Evolutionary conservation across 2,113 vertebrate genomes (phyloP), one percentile per base, ranked within the genome.

Genomic region (Conger conger): DNA sequence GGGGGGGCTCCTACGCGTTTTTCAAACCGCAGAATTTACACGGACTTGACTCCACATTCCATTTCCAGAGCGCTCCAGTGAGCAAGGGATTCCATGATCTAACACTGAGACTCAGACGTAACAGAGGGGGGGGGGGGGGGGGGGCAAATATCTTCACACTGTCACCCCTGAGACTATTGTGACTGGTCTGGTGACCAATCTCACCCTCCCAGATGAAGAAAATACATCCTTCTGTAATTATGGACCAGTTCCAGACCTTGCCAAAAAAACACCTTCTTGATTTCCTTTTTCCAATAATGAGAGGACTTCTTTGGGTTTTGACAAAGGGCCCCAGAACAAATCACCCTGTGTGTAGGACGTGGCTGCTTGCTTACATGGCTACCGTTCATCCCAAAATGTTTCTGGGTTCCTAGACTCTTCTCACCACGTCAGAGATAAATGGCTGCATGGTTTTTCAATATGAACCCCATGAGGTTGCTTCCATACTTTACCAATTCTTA

Each of bases 81-180:
- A 88, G 81, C 16, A 45, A 86, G 81, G 86, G 85, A 88, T 88
- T 90, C 87, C 84, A 91, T 90, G 87, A 92, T 85, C 88, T 89
- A 88, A 92, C 88, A 73, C 83, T 63, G 76, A 54, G 20, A 82
- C 85, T 60, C 85, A 87, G 86, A 88, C 83, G 84, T 33, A 53
- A 27, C 35, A 50, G n/a, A 53, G 60, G 38, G 63, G n/a, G 40
- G 60, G n/a, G 60, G 38, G 63, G n/a, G 40, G 60, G n/a, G 73
- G 27, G 36, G 83, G 73, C 60, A 42, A 27, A 45, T 83, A 80
- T 80, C 76, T 57, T 80, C 73, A 68, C 23, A n/a, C 68, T 17
- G 40, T 63, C 79, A 50, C 42, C 79, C 63, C 23, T 76, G n/a
- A 42, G 82, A 85, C 86, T 76, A 76, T 54, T 50, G 35, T 76